Base-by-base conservation (phyloP, 2,888 invertebrate genomes). In the Andrena hattorfiana region DNA sequence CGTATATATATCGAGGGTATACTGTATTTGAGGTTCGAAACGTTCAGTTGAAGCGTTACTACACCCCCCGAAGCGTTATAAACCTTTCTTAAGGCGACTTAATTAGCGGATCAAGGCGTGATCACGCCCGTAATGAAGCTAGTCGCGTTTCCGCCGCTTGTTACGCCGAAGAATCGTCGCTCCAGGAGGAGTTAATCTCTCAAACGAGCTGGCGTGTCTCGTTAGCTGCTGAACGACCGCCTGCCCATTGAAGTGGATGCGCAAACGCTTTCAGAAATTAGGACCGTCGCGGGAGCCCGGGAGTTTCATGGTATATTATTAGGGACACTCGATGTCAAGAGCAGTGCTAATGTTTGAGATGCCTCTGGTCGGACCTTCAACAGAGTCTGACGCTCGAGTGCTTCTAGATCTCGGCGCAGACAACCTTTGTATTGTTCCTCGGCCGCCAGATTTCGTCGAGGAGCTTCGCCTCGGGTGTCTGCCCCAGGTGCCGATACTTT, bases 281-380 rank as follows among this genome's bases (percentile, higher is more conserved):
- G 72, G 69, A 60, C 48, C 68, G 35, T 42, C 56, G 16, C 16
- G 4, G 67, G 59, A 28, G 26, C 2, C 60, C 1, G 28, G 67
- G 77, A 86, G 81, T 85, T 86, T 83, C 80, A 69, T 80, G 72
- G 72, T 32, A 48, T 83, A 76, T 83, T 85, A 84, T 85, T 86
- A 80, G 42, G 42, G 84, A 67, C 60, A 60, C 80, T 80, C 72
- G 68, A 64, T 78, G 75, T 76, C 82, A 77, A 81, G 81, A 80
- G 74, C 68, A 72, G 13, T 66, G 80, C 72, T 68, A 83, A 80
- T 66, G 60, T 83, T 83, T 83, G 66, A 60, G 56, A 54, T 42
- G 71, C 66, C 59, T 60, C 54, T 30, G 49, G 49, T 26, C 6
- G 35, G 67, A n/a, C 66, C 67, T 81, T 72, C 59, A 71, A 77